Evolutionary conservation across 2,888 invertebrate species (phyloP), one percentile per base, ranked within the genome.

Genomic region (Stegana nigrithorax): DNA sequence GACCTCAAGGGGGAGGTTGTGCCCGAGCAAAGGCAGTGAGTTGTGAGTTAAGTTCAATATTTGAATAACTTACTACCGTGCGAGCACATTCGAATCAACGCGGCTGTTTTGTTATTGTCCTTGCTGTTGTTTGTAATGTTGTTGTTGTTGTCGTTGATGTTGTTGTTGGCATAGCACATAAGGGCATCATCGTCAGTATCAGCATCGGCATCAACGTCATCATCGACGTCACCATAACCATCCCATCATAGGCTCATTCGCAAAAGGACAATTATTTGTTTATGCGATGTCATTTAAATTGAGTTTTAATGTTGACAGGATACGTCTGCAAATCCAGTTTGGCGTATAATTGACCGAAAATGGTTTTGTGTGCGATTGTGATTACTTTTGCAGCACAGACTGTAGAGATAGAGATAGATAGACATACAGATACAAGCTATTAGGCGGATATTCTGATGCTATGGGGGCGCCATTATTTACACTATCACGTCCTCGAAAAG

Each of bases 251-350:
- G 29, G 25, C 27, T 47, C 45, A 23, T 56, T 63, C 63, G 72
- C 65, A 83, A 83, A 81, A 83, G 81, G 80, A 83, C 83, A 81
- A 82, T 82, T 83, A 83, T 83, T 83, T 83, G 80, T 72, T 82
- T 82, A 80, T 73, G 73, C 75, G 73, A 75, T 84, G 83, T 83
- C 83, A 83, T 78, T 81, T 78, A 81, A 84, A 83, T 83, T 83
- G 84, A 82, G 81, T 81, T 83, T 81, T 78, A 77, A 82, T 84
- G 82, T 83, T 73, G 78, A 79, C 73, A 78, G 69, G 63, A 55
- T 14, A 64, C 32, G 53, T 14, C 32, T 23, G 39, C 63, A 66
- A 58, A 64, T 67, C 67, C 56, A 63, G 36, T 59, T 61, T 45
- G 39, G 61, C 62, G 45, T 39, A 67, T 62, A 63, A 67, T 63